These are phyloP conservation scores for Euplagia quadripunctaria DNA, from an alignment of 2,888 invertebrate genomes.

Conservation along the genomic window DNA sequence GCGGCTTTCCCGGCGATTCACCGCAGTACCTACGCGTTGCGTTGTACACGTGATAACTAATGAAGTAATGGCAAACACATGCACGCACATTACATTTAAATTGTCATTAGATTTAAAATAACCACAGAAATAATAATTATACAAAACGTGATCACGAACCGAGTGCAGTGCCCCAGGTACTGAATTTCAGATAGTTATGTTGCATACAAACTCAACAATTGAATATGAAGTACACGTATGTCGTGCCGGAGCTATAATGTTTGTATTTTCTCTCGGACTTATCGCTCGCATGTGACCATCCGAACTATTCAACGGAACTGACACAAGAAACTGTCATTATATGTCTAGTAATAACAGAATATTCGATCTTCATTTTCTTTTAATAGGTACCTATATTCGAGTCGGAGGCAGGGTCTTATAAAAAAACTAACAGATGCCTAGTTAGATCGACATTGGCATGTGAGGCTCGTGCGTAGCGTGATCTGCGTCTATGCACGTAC, in stretches of 20 bases:
- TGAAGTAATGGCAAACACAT: constrained; percentile 14
- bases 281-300: constrained; percentile 80
- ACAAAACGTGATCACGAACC: constrained; percentile 44
- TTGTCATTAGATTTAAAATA: constrained; percentile 33
- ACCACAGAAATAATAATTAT: constrained; percentile 35
- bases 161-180: constrained; percentile 31
- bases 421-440: constrained; percentile 56
- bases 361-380: constrained; percentile 64
- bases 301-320: constrained; percentile 83
- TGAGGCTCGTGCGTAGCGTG: constrained; percentile 65
- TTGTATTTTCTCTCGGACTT: constrained; percentile 73
- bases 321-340: constrained; percentile 82
- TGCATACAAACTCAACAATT: constrained; percentile 45
- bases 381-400: constrained; percentile 61
- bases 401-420: constrained; percentile 56
- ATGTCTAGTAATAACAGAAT: constrained; percentile 75
- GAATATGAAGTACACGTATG: constrained; percentile 52
- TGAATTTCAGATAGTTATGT: constrained; percentile 51
- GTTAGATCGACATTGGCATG: constrained; percentile 55
- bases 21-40: constrained; percentile 36
- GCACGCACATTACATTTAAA: constrained; percentile 23
- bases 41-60: constrained; percentile 36
- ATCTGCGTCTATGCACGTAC: constrained; percentile 52
- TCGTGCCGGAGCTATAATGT: constrained; percentile 65
- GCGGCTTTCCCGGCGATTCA: constrained; percentile 75